Base-by-base conservation (phyloP, 37 sponge, comb jelly and placozoan genomes). In the Diacarnus erythraeanus region DNA sequence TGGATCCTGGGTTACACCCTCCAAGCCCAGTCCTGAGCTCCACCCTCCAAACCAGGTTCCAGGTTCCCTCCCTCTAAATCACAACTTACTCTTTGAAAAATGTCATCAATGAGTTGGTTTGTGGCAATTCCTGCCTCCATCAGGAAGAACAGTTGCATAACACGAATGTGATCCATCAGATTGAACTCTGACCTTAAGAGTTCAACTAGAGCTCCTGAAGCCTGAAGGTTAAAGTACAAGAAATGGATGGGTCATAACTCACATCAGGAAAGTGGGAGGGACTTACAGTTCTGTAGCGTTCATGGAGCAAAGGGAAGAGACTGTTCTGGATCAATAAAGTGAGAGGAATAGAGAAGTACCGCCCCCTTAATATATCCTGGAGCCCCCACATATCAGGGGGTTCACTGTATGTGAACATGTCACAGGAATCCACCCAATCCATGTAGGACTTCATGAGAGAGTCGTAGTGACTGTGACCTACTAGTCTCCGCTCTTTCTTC, bases 111-210 rank as follows among this genome's bases (percentile, higher is more conserved):
- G 59, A 91, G 83, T n/a, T 86, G 79, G 34, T 77, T 69, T 67
- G 86, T 82, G 35, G 44, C 57, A 6, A 81, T 74, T n/a, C 91
- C 91, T 0, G 87, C 91, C 57, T 77, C 87, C 91, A 91, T 91
- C 42, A 91, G 71, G 43, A 86, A 82, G 72, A 91, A 80, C 74
- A 65, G 38, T 30, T 65, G 74, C 6, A 89, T 72, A 2, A 72
- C 56, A 21, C 42, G 42, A 25, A 88, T 75, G 37, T 82, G 83
- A 36, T 82, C 78, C 56, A 25, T 64, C 22, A 82, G 25, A 15
- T 43, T 39, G 83, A 47, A 82, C 42, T 72, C 72, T 54, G 65
- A 57, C 58, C 54, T 67, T 58, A 88, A 73, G n/a, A 82, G 59
- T 2, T 42, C 38, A 33, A 82, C 38, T 1, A 88, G 78, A 18